Evolutionary conservation across 2,797 vertebrate species (phyloP), one percentile per base, ranked within the genome.

Genomic region (Babyrousa celebensis): DNA sequence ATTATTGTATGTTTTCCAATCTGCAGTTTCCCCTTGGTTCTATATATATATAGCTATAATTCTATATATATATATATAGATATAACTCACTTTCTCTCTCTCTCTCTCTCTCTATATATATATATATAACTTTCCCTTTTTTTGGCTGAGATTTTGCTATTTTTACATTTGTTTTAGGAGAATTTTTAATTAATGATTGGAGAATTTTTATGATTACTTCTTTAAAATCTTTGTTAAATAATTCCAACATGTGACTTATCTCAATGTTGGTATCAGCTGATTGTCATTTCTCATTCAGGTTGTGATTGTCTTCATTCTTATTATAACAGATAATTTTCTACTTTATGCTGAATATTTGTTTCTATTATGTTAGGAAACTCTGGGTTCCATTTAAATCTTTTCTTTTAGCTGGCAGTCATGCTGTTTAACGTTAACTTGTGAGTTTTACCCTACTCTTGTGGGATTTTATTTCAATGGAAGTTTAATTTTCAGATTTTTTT

Each of bases 401-500:
- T 71, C 58, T 65, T 95, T 91, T 83, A 65, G 62, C 32, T 71
- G 54, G 16, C 12, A 79, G 32, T 82, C 29, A 86, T 16, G 32
- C 43, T 58, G 32, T 62, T 89, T 56, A 92, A 6, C 40, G n/a
- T 62, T n/a, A 78, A 15, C 12, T 2, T 79, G n/a, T 54, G 52
- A n/a, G 40, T 85, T 82, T 75, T 90, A 54, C 16, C 54, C 29
- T 48, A 71, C 25, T 36, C 70, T 56, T 54, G 25, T 52, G 12
- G 5, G 21, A 6, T 92, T 75, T 71, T 58, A 43, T 56, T 82
- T 20, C 40, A 70, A 12, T 58, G 43, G 48, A 74, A 65, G 8
- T 83, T 90, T 74, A 62, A n/a, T 92, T 14, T 65, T 67, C 62
- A 84, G 80, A 48, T 43, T n/a, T 27, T n/a, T 27, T 67, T 84